Evolutionary conservation across 2,797 vertebrate genomes (phyloP).

Genomic region (Parauchenoglanis ngamensis): DNA sequence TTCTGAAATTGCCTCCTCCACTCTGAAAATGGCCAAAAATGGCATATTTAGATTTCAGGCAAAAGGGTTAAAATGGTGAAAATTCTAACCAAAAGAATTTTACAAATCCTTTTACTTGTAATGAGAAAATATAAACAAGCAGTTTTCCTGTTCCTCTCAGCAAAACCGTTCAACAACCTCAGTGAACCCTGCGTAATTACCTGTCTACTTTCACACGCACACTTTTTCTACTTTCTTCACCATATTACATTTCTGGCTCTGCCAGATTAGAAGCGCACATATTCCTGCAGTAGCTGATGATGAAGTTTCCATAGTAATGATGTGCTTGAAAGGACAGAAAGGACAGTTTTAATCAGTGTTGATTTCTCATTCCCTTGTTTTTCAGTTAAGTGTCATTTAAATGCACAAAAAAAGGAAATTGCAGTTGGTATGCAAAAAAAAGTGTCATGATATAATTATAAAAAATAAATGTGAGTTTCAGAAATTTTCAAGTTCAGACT

Average conservation of each 20-base stretch:
- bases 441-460: not conserved
- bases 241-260: not conserved
- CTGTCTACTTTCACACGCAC: not conserved
- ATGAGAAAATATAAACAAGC: not conserved
- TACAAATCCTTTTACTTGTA: not conserved
- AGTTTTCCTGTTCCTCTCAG: not conserved
- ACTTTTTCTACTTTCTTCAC: not conserved
- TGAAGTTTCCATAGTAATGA: not conserved
- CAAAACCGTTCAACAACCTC: not conserved
- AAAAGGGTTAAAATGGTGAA: not conserved
- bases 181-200: not conserved
- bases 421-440: not conserved
- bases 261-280: not conserved
- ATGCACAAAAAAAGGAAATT: not conserved
- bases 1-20: not conserved
- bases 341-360: not conserved
- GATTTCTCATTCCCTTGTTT: constrained; percentile 6
- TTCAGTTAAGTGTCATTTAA: not conserved
- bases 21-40: not conserved
- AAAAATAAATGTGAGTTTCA: not conserved
- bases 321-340: not conserved
- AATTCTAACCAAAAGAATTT: not conserved
- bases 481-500: not conserved
- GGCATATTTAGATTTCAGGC: too few relatives aligned
- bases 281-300: constrained; percentile 8